Evolutionary conservation across 1,140 invertebrate species (phyloP).

Genomic region (Hylaeus anthracinus): DNA sequence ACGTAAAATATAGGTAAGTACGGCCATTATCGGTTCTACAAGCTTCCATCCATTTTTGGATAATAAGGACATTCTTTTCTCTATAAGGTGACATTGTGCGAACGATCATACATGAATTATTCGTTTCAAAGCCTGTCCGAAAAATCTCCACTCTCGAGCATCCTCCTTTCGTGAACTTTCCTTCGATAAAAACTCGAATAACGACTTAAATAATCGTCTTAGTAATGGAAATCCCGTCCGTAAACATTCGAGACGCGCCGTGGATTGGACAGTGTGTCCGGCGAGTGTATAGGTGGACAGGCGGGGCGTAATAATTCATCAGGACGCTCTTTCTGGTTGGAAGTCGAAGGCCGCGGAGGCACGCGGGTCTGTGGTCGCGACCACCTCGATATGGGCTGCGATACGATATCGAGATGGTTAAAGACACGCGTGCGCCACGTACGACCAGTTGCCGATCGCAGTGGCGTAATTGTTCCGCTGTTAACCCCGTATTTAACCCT

Average conservation of each 20-base stretch:
- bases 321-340: conserved; percentile 53
- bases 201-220: too few species aligned
- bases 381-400: conserved; percentile 57
- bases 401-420: conserved; percentile 64
- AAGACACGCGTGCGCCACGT: conserved; percentile 58
- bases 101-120: too few species aligned
- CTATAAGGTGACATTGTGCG: too few species aligned
- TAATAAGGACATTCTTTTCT: too few species aligned
- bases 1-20: too few species aligned
- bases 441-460: conserved; percentile 53
- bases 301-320: conserved; percentile 56
- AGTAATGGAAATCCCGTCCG: too few species aligned
- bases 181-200: too few species aligned
- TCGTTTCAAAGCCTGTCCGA: too few species aligned
- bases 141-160: too few species aligned
- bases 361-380: conserved; percentile 56
- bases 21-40: too few species aligned
- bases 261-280: neutral
- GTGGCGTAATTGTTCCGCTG: conserved; percentile 32
- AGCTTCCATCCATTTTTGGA: too few species aligned
- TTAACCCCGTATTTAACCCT: neutral
- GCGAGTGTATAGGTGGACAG: conserved; percentile 4
- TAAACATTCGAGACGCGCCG: conserved; percentile 30
- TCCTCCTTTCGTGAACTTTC: too few species aligned
- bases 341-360: conserved; percentile 60